phyloP scores from a whole-genome alignment of 2,797 vertebrate species.

The Adrianichthys oophorus region DNA sequence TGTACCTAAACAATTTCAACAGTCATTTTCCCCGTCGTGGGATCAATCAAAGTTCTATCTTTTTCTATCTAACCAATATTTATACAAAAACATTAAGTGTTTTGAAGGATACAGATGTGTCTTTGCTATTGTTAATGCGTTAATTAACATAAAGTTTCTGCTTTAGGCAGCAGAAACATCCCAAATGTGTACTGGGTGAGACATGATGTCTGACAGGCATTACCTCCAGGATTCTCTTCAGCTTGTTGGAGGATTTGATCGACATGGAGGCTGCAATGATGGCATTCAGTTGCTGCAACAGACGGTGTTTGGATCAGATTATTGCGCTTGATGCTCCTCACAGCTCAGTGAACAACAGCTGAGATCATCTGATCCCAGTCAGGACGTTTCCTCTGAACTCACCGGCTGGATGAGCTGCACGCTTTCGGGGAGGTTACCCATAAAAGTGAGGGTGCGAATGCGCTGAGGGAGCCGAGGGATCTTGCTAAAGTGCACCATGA shows the following conservation, averaged over 20 bases:
- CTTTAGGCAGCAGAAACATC: too few species aligned
- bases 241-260: slow-evolving; percentile 88
- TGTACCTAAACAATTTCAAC: too few species aligned
- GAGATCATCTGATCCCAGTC: background rate
- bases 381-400: slow-evolving; percentile 26
- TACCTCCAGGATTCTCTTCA: slow-evolving; percentile 94
- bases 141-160: too few species aligned
- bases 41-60: too few species aligned
- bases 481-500: slow-evolving; percentile 90
- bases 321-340: background rate
- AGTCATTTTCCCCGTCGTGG: too few species aligned
- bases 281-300: slow-evolving; percentile 87
- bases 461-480: slow-evolving; percentile 86
- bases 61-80: too few species aligned
- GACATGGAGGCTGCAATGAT: slow-evolving; percentile 93
- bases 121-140: too few species aligned
- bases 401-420: slow-evolving; percentile 87
- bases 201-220: background rate
- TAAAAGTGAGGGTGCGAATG: slow-evolving; percentile 89
- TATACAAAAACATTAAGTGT: too few species aligned
- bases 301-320: background rate
- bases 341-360: background rate
- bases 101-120: too few species aligned
- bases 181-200: too few species aligned
- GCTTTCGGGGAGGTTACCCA: slow-evolving; percentile 89